A percentile compares a stretch with the other conserved stretches of the same genome.
phyloP scores from a whole-genome alignment of 2,797 vertebrate genomes.

The Chrosomus eos region DNA sequence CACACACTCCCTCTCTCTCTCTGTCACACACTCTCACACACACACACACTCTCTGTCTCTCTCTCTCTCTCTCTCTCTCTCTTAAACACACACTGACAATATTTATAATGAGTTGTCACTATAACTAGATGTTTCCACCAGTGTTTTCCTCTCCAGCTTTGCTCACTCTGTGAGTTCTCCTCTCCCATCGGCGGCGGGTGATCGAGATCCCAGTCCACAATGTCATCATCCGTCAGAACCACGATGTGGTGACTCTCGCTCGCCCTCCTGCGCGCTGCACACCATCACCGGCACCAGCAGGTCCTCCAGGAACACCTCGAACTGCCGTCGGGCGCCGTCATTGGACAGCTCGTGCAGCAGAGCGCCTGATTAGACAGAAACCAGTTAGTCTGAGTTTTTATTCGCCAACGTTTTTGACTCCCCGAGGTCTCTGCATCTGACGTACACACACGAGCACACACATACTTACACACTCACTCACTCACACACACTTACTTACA shows the following conservation, averaged over 20 bases:
- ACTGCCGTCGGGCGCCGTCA: slow-evolving; percentile 92
- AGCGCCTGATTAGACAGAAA: slow-evolving; percentile 79
- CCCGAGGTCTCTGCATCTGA: slow-evolving; percentile 99
- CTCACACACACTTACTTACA: too few relatives aligned
- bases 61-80: too few relatives aligned
- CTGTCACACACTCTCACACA: too few relatives aligned
- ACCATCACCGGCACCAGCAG: slow-evolving; percentile 98
- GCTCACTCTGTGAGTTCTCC: slow-evolving; percentile 95
- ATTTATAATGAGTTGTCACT: too few relatives aligned
- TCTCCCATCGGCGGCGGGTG: slow-evolving; percentile 99
- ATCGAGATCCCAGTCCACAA: slow-evolving; percentile 98
- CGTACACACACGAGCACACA: slow-evolving; percentile 72
- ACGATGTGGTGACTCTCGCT: slow-evolving; percentile 98
- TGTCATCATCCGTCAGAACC: slow-evolving; percentile 96
- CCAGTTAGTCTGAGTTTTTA: not conserved
- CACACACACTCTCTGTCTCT: too few relatives aligned
- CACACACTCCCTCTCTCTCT: too few relatives aligned
- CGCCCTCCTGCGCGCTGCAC: slow-evolving; percentile 93
- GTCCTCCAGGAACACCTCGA: slow-evolving; percentile 97
- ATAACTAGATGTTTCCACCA: too few relatives aligned
- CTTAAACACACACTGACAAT: too few relatives aligned
- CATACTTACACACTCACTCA: too few relatives aligned
- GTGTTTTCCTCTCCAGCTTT: too few relatives aligned
- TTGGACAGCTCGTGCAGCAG: slow-evolving; percentile 99
- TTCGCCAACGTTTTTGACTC: slow-evolving; percentile 72